A percentile compares a stretch with the other conserved stretches of the same genome.
phyloP scores from a whole-genome alignment of 2,113 vertebrate species.

The Bufo bufo region DNA sequence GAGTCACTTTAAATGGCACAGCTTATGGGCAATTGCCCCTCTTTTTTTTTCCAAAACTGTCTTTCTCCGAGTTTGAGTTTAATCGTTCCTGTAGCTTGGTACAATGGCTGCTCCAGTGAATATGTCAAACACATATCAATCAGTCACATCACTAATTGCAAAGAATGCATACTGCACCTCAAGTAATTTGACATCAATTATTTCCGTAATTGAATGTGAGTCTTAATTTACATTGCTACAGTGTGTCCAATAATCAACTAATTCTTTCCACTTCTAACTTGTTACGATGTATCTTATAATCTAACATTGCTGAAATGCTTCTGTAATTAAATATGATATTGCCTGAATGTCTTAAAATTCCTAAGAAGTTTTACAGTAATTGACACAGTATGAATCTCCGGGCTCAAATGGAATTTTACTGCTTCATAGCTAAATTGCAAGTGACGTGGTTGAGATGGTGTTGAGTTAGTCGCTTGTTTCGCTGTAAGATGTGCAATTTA shows the following conservation, averaged over 20 bases:
- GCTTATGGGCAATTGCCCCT: no score
- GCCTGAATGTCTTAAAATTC: conserved; percentile 39
- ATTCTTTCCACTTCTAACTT: conserved; percentile 46
- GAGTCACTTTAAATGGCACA: no score
- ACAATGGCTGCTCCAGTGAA: conserved; percentile 21
- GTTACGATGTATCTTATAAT: conserved; percentile 51
- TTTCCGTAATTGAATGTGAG: conserved; percentile 56
- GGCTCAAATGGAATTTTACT: conserved; percentile 40
- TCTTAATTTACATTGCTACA: conserved; percentile 58
- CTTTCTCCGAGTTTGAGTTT: neutral
- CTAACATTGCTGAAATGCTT: conserved; percentile 48
- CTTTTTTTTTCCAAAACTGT: neutral
- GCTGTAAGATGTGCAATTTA: neutral
- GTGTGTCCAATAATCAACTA: conserved; percentile 56
- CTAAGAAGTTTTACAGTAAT: conserved; percentile 45
- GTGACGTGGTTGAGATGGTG: conserved; percentile 1
- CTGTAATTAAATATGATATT: conserved; percentile 56
- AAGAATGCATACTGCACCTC: conserved; percentile 52
- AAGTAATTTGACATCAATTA: conserved; percentile 59
- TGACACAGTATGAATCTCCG: conserved; percentile 33
- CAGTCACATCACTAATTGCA: conserved; percentile 54
- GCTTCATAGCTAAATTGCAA: conserved; percentile 31
- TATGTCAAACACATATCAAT: conserved; percentile 50
- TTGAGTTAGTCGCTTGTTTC: neutral
- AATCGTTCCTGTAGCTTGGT: neutral